Percentiles rank a stretch among this genome's conserved stretches.
Conservation (phyloP, 2,888 invertebrate genomes). For the Leptopterna dolabrata region DNA sequence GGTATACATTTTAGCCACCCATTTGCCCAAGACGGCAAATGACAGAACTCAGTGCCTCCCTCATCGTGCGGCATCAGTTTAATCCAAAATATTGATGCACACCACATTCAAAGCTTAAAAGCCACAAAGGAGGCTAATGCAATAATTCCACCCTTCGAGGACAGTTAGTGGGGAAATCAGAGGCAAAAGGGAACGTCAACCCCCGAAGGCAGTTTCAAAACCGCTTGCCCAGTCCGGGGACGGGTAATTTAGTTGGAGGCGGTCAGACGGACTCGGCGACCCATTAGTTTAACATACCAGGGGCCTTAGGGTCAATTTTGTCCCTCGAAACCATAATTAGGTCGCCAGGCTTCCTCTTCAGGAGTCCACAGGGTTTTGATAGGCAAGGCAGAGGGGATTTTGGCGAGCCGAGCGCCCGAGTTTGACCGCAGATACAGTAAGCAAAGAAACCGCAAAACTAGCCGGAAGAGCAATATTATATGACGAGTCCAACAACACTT, state of each 20-base stretch:
- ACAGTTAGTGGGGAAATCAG: conserved; percentile 6
- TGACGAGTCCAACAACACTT: too few relatives aligned
- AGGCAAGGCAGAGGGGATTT: too few relatives aligned
- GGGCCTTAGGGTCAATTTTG: not conserved
- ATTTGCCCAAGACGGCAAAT: too few relatives aligned
- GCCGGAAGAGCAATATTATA: too few relatives aligned
- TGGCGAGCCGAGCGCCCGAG: too few relatives aligned
- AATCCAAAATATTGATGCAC: too few relatives aligned
- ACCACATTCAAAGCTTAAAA: not conserved
- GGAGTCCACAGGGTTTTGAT: not conserved
- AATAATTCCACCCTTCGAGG: not conserved
- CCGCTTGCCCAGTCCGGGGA: not conserved
- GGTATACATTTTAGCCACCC: too few relatives aligned
- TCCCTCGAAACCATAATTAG: conserved; percentile 8
- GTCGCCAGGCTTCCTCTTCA: not conserved
- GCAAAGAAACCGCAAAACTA: too few relatives aligned
- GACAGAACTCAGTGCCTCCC: too few relatives aligned
- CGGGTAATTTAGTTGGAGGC: conserved; percentile 20
- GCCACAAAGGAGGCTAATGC: not conserved
- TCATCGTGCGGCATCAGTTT: too few relatives aligned
- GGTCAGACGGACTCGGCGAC: not conserved
- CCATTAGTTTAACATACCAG: conserved; percentile 6
- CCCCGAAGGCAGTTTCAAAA: not conserved
- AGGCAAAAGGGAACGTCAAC: conserved; percentile 13
- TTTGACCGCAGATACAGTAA: too few relatives aligned